Evolutionary conservation across 2,888 invertebrate species (phyloP), one percentile per base, ranked within the genome.

Genomic region (Coremacera marginata): DNA sequence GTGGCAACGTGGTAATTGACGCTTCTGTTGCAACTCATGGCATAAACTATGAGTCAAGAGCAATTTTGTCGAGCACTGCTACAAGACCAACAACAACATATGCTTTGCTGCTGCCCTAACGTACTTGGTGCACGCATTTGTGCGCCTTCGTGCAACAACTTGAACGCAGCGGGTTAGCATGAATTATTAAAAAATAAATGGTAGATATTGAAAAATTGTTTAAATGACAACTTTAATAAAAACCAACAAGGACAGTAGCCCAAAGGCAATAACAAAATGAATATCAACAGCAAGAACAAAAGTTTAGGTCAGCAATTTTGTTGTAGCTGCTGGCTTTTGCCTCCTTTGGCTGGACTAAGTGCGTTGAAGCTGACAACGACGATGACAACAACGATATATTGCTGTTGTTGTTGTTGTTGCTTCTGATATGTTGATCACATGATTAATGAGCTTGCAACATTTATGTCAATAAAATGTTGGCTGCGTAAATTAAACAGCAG

Each of bases 151-250:
- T 14, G 70, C 51, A 51, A 51, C 70, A 70, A 34, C 34, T n/a
- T 44, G 44, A 57, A n/a, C 73, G 52, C 73, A 73, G 73, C 73
- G 73, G 73, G 73, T 73, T 34, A 25, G 31, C 63, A 73, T 73
- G 73, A 73, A 73, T 73, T 73, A 73, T 73, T 73, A n/a, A 73
- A 65, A 65, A 52, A 73, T 27, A 62, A 73, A 63, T 44, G 44
- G 44, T 14, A 37, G 34, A 31, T 60, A 8, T 62, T 27, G 49
- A 44, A 49, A 60, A 62, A 60, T 72, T 62, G 70, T 27, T 44
- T 37, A 49, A 51, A 52, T 51, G 49, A 73, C 73, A 73, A 49
- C n/a, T 31, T 5, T 27, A 70, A 34, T 25, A 22, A 57, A 9
- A 31, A 70, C 22, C 16, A 22, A 34, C 34, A 31, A 34, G n/a